These are phyloP conservation scores for Drosophila rufa DNA, from an alignment of 1,140 invertebrate species.

Conservation along the genomic window DNA sequence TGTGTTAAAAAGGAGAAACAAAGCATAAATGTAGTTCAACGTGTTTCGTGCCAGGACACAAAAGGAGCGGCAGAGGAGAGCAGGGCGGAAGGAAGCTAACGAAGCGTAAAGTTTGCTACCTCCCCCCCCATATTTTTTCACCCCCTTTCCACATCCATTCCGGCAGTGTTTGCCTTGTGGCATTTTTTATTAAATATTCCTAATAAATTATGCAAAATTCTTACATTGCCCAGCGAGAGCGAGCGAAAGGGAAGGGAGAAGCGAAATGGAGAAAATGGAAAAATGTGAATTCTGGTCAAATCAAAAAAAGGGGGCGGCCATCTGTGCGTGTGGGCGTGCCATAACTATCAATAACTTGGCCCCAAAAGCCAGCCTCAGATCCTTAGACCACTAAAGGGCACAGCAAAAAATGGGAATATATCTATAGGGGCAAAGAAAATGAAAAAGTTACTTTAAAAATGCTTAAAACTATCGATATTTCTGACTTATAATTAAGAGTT, in stretches of 20 bases:
- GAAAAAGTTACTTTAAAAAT: background rate
- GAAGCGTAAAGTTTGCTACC: conserved; percentile 80
- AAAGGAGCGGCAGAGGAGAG: conserved; percentile 32
- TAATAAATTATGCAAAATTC: conserved; percentile 82
- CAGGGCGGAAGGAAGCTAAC: conserved; percentile 68
- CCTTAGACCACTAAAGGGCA: conserved; percentile 10
- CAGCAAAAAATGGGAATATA: background rate
- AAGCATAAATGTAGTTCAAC: conserved; percentile 77
- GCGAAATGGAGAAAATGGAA: background rate
- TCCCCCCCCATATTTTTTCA: conserved; percentile 23
- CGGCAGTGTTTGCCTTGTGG: conserved; percentile 72
- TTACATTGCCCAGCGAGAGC: conserved; percentile 62
- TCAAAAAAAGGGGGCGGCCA: conserved; percentile 54
- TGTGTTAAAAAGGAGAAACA: conserved; percentile 57
- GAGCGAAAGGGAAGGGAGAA: conserved; percentile 2
- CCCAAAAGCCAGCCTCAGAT: conserved; percentile 43
- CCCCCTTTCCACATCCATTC: conserved; percentile 14
- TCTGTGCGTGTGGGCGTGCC: conserved; percentile 60
- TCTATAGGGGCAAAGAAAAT: background rate
- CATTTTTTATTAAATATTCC: conserved; percentile 82
- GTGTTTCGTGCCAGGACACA: conserved; percentile 62
- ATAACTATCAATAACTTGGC: conserved; percentile 79
- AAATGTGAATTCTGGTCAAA: conserved; percentile 55
- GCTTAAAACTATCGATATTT: background rate
- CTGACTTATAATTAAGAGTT: background rate